Conservation (phyloP, 2,888 invertebrate genomes). For the Sepiola atlantica region DNA sequence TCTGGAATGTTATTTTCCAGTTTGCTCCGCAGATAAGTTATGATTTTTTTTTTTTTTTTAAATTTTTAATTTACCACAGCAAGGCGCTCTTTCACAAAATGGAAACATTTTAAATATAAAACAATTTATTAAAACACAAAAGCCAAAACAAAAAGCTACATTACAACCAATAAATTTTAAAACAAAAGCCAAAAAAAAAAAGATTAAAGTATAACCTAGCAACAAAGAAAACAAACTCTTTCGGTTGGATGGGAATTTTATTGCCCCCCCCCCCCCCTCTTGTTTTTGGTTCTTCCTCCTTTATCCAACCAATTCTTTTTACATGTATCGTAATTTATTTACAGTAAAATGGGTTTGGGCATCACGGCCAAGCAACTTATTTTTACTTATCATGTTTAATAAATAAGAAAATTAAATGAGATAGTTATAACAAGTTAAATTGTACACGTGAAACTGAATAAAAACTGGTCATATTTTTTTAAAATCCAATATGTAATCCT, state of each 20-base stretch:
- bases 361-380: too few species aligned
- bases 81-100: background rate
- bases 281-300: too few species aligned
- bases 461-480: too few species aligned
- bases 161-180: background rate
- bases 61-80: constrained; percentile 9
- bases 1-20: background rate
- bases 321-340: too few species aligned
- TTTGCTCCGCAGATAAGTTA: background rate
- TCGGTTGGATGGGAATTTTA: background rate
- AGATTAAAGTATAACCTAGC: background rate
- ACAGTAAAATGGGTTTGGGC: too few species aligned
- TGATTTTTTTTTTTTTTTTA: background rate
- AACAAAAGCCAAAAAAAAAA: background rate
- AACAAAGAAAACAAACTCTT: background rate
- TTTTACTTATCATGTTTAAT: too few species aligned
- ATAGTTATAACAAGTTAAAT: too few species aligned
- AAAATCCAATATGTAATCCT: too few species aligned
- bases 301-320: too few species aligned
- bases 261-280: background rate
- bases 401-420: too few species aligned
- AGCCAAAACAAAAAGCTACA: background rate
- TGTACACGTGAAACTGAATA: too few species aligned
- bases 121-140: background rate
- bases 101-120: background rate